Conservation (phyloP, 2,888 invertebrate species). For the Ochropleura leucogaster region DNA sequence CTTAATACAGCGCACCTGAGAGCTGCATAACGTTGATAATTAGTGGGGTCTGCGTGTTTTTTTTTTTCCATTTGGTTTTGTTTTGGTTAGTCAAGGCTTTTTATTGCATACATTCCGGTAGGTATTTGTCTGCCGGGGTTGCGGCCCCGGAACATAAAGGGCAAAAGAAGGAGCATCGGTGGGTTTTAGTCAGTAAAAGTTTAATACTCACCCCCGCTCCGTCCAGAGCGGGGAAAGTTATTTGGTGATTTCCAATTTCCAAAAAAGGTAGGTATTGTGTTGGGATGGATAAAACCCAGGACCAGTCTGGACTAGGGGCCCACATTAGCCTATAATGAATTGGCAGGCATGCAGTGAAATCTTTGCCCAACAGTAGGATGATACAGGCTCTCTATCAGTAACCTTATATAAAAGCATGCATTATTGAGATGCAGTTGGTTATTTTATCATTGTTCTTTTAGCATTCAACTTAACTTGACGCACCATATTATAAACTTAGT, state of each 20-base stretch:
- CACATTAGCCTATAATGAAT: not conserved
- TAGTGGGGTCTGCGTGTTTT: not conserved
- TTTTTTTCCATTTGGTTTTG: constrained; percentile 9
- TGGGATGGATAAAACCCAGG: not conserved
- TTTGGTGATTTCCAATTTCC: no score
- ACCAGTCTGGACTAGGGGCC: not conserved
- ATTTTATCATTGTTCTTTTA: no score
- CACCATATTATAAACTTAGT: not conserved
- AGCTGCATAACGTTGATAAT: constrained; percentile 30
- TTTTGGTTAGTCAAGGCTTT: not conserved
- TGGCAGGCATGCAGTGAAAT: not conserved
- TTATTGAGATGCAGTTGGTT: not conserved
- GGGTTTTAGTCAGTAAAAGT: no score
- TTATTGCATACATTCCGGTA: not conserved
- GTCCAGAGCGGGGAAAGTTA: no score
- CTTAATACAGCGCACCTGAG: constrained; percentile 45
- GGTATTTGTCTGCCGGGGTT: not conserved
- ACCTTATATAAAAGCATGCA: not conserved
- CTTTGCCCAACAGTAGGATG: not conserved
- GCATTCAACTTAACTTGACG: not conserved
- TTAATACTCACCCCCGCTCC: no score
- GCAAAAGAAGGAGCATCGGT: no score
- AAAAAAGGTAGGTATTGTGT: not conserved
- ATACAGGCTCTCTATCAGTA: not conserved
- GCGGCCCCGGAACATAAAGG: no score